These are phyloP conservation scores for Scolopax bukidnonensis DNA, from an alignment of 2,797 vertebrate species.

Conservation along the genomic window DNA sequence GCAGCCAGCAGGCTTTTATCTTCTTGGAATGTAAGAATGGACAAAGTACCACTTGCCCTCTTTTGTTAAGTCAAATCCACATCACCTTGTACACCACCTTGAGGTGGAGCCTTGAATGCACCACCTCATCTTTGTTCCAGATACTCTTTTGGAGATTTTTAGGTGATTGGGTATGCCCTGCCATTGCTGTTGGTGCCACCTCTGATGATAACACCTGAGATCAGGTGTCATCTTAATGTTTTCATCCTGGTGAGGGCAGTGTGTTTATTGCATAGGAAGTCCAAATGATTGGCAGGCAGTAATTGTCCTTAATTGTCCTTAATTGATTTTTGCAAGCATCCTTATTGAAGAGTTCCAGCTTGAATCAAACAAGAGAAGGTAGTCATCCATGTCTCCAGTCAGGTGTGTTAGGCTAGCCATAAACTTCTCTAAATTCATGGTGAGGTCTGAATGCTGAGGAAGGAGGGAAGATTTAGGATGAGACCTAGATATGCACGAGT, in stretches of 20 bases:
- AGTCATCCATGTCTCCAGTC: not conserved
- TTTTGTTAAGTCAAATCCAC: not conserved
- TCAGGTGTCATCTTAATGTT: not conserved
- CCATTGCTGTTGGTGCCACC: not conserved
- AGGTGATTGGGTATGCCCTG: not conserved
- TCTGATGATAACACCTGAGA: not conserved
- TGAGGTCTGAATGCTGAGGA: not conserved
- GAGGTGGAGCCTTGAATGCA: not conserved
- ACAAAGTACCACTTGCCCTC: not conserved
- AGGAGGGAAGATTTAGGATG: not conserved
- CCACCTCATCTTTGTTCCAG: not conserved
- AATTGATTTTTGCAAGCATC: not conserved
- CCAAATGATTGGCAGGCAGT: not conserved
- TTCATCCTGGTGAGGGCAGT: not conserved
- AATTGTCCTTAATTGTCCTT: too few relatives aligned
- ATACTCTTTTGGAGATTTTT: not conserved
- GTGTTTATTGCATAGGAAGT: not conserved
- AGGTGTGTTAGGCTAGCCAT: not conserved
- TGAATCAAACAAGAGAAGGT: not conserved
- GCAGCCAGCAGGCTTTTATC: not conserved
- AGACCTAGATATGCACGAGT: not conserved
- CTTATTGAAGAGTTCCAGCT: not conserved
- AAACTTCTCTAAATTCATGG: not conserved
- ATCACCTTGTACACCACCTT: accelerated
- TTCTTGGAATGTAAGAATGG: not conserved